Conservation (phyloP, 2,797 vertebrate genomes). For the Thalassophryne amazonica region DNA sequence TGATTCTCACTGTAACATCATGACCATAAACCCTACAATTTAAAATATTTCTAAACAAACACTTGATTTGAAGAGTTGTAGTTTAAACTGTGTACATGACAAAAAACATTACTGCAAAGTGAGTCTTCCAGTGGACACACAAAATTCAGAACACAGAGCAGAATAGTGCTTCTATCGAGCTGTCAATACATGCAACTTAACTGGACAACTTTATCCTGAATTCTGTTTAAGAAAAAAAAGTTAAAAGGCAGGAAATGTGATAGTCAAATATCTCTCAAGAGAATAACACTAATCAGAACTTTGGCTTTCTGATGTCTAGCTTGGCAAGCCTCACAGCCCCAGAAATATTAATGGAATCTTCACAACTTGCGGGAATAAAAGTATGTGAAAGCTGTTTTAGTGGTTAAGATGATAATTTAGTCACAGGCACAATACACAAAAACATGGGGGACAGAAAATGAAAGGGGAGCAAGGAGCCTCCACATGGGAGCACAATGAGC, state of each 20-base stretch:
- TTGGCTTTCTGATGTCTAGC: slow-evolving; percentile 21
- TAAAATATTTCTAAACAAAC: slow-evolving; percentile 11
- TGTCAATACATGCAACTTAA: slow-evolving; percentile 29
- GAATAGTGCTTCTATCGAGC: slow-evolving; percentile 24
- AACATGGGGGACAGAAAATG: background rate
- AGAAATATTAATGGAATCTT: slow-evolving; percentile 13
- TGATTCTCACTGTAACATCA: slow-evolving; percentile 9
- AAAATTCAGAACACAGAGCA: slow-evolving; percentile 25
- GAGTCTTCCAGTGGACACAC: slow-evolving; percentile 25
- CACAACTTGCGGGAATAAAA: slow-evolving; percentile 6
- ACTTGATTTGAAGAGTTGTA: slow-evolving; percentile 7
- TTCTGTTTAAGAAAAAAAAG: slow-evolving; percentile 21
- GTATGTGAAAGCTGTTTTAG: slow-evolving; percentile 3
- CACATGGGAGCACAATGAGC: background rate
- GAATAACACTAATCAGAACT: slow-evolving; percentile 28
- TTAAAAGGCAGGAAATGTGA: slow-evolving; percentile 26
- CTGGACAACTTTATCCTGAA: slow-evolving; percentile 23
- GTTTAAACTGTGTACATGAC: background rate
- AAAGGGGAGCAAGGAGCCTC: background rate
- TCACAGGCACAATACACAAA: background rate
- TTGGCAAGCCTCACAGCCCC: slow-evolving; percentile 20
- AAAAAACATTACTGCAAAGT: slow-evolving; percentile 25
- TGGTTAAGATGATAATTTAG: background rate
- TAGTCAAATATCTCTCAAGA: slow-evolving; percentile 18
- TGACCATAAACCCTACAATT: slow-evolving; percentile 6